Base-by-base conservation (phyloP, 2,888 invertebrate genomes). In the Torymus tubicola region DNA sequence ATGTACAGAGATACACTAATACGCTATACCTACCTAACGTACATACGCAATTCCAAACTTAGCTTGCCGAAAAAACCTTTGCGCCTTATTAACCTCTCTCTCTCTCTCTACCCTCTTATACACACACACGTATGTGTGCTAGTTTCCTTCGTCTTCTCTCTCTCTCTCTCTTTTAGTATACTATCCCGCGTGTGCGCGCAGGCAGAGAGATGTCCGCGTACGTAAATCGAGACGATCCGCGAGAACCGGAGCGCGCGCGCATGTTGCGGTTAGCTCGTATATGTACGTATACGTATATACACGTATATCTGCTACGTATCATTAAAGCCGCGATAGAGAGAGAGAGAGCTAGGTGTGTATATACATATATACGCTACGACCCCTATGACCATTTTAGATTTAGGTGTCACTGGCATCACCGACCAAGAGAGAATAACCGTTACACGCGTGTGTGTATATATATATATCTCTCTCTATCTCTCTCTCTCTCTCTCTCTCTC, bases 331-430 rank as follows among this genome's bases (percentile, higher is more conserved):
- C 50, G 8, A 31, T 53, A 24, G 14, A 53, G 53, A 21, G 21
- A 55, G 53, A 14, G 2, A 13, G 16, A 60, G 42, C 53, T 4
- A 50, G 8, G 21, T 53, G n/a, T n/a, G n/a, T n/a, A n/a, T n/a
- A n/a, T n/a, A n/a, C n/a, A n/a, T n/a, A 52, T 57, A 13, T 12
- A 52, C 50, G 16, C 50, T 61, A 74, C 78, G 83, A 85, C 81
- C 84, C 81, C 82, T 73, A 82, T 83, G 83, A 82, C 78, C 83
- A 83, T 85, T 83, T 75, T 70, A 75, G 83, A 83, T 81, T 83
- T 76, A 79, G 79, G 81, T 78, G 81, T 80, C 73, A 76, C 74
- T 78, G 52, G 64, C 70, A 74, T 50, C 81, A 50, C 11, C 72
- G 10, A 12, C 16, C 61, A 24, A 31, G 31, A 42, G 42, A 42